Conservation (phyloP, 1,140 invertebrate genomes). For the Orchestia grillus region DNA sequence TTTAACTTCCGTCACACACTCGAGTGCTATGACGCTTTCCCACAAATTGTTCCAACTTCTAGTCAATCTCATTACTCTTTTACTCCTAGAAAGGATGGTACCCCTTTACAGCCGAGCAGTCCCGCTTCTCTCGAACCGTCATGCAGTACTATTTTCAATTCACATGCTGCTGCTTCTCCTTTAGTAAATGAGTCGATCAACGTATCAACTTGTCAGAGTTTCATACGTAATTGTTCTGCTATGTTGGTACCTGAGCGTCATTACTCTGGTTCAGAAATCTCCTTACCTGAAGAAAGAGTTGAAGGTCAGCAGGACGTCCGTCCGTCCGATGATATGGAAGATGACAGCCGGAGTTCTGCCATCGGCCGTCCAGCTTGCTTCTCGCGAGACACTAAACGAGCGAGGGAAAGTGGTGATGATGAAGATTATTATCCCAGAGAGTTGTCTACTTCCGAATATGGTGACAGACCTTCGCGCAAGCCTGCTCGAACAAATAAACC, state of each 20-base stretch:
- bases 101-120: neutral
- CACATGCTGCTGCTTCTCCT: neutral
- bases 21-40: neutral
- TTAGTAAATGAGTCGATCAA: neutral
- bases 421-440: constrained; percentile 44
- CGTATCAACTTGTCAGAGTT: neutral
- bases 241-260: neutral
- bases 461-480: neutral
- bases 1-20: neutral
- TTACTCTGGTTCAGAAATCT: neutral
- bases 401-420: neutral
- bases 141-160: neutral
- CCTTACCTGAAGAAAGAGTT: neutral
- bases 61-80: neutral
- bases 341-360: neutral
- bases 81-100: neutral
- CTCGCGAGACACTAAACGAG: neutral
- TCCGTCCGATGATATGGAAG: neutral
- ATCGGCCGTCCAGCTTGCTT: neutral
- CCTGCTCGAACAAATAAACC: neutral
- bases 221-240: neutral
- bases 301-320: neutral
- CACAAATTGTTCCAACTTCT: neutral
- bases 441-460: neutral
- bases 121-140: neutral